Conservation (phyloP, 2,888 invertebrate species). For the Phengaris alcon region DNA sequence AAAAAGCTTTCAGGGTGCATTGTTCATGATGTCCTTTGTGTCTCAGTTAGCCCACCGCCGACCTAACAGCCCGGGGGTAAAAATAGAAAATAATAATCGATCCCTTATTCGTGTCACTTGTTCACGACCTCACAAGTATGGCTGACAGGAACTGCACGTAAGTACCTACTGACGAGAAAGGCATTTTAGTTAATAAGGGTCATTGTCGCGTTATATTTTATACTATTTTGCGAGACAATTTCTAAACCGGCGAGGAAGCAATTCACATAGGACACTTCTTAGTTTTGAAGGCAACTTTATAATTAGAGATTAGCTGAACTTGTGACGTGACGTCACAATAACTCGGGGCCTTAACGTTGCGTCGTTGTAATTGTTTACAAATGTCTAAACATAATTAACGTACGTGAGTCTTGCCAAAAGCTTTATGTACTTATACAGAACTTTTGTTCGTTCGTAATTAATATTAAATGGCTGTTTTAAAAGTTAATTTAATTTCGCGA, state of each 20-base stretch:
- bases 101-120: slow-evolving; percentile 73
- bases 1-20: slow-evolving; percentile 51
- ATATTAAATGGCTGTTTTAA: slow-evolving; percentile 27
- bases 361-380: slow-evolving; percentile 19
- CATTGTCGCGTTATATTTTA: background rate
- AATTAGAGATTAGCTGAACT: slow-evolving; percentile 15
- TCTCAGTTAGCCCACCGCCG: slow-evolving; percentile 50
- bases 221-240: background rate
- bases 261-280: background rate
- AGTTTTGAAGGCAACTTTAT: background rate
- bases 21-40: slow-evolving; percentile 53
- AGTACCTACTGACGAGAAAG: background rate
- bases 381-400: slow-evolving; percentile 17
- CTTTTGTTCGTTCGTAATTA: slow-evolving; percentile 27
- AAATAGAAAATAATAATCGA: slow-evolving; percentile 79
- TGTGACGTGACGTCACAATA: slow-evolving; percentile 14
- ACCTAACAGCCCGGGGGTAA: slow-evolving; percentile 56
- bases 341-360: background rate
- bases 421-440: slow-evolving; percentile 18
- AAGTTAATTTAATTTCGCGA: slow-evolving; percentile 25
- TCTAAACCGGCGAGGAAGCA: background rate
- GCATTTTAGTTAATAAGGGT: slow-evolving; percentile 7
- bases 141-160: slow-evolving; percentile 42
- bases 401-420: slow-evolving; percentile 16
- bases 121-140: slow-evolving; percentile 53